phyloP scores from a whole-genome alignment of 2,888 invertebrate genomes.

The Leptarthrus brevirostris region DNA sequence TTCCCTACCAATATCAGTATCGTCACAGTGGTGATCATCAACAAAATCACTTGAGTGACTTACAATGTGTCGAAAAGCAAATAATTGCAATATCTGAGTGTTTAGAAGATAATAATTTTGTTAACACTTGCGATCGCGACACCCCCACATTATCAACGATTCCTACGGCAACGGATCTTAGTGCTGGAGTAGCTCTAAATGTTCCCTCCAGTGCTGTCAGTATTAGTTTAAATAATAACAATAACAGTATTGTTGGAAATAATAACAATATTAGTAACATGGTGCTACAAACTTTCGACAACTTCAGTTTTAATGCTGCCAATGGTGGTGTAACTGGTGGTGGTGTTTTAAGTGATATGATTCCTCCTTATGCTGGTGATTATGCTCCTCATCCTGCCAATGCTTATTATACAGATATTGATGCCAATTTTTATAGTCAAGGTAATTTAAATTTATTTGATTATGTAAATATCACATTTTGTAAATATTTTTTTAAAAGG shows the following conservation, averaged over 20 bases:
- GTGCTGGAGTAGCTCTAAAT: neutral
- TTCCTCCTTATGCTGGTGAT: conserved; percentile 64
- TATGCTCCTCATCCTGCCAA: conserved; percentile 60
- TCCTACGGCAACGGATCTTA: neutral
- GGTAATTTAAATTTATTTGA: conserved; percentile 57
- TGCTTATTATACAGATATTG: conserved; percentile 65
- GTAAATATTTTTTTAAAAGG: no score
- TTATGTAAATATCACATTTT: no score
- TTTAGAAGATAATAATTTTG: neutral
- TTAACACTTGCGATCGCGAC: neutral
- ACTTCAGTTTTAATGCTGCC: conserved; percentile 58
- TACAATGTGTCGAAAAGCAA: conserved; percentile 1
- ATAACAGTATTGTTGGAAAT: conserved; percentile 16
- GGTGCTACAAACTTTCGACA: conserved; percentile 66
- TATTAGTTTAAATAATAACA: conserved; percentile 23
- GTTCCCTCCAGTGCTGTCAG: conserved; percentile 6
- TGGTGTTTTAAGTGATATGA: conserved; percentile 60
- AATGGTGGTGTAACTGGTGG: conserved; percentile 59
- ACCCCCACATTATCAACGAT: neutral
- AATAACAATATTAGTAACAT: conserved; percentile 55
- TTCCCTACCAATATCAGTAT: neutral
- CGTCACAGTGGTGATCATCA: neutral
- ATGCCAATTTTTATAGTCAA: conserved; percentile 66
- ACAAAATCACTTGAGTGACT: neutral
- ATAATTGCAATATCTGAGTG: neutral